These are phyloP conservation scores for Penaeus vannamei DNA, from an alignment of 1,140 invertebrate species.

Conservation along the genomic window DNA sequence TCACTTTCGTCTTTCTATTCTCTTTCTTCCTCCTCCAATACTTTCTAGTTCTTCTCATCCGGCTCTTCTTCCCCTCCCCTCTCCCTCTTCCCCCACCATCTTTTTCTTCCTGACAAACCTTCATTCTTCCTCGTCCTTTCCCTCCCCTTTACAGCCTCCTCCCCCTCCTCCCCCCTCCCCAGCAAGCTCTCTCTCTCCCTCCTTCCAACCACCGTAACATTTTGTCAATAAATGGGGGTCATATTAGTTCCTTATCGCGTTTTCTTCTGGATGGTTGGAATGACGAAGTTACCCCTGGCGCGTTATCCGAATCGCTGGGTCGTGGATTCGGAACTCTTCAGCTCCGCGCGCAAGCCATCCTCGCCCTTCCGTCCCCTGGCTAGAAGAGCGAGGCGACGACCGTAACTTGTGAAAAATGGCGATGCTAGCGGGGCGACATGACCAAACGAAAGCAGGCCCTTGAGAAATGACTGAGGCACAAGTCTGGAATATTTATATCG, in stretches of 20 bases:
- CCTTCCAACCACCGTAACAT: conserved; percentile 5
- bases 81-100: background rate
- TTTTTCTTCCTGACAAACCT: background rate
- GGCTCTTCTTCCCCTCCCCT: conserved; percentile 3
- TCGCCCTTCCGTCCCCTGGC: conserved; percentile 6
- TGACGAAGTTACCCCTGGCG: conserved; percentile 57
- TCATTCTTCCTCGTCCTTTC: background rate
- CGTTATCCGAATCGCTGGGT: conserved; percentile 40
- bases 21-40: background rate
- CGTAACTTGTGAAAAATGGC: conserved; percentile 59
- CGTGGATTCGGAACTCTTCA: conserved; percentile 8
- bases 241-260: conserved; percentile 63
- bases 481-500: conserved; percentile 61
- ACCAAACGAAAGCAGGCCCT: conserved; percentile 63
- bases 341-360: background rate
- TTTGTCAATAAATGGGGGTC: conserved; percentile 59
- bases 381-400: conserved; percentile 37
- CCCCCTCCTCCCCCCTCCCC: conserved; percentile 2
- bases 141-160: background rate
- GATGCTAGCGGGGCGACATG: conserved; percentile 45
- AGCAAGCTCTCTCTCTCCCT: background rate
- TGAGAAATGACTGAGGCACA: conserved; percentile 62
- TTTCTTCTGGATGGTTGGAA: conserved; percentile 62
- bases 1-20: no score
- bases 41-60: background rate